These are phyloP conservation scores for Cavia aperea DNA, from an alignment of 2,113 vertebrate species.

Conservation along the genomic window DNA sequence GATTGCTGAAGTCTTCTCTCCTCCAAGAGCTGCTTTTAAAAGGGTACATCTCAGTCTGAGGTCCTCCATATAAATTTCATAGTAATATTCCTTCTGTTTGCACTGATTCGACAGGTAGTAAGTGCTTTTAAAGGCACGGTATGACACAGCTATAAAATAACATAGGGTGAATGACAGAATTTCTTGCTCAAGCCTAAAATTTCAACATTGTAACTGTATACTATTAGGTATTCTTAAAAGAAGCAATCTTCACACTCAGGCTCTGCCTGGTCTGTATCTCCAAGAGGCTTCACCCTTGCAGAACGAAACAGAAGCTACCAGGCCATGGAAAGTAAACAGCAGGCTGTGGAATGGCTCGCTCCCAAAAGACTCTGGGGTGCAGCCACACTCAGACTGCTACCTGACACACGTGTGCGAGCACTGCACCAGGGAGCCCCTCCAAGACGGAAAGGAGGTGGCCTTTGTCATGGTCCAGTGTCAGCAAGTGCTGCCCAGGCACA, in stretches of 20 bases:
- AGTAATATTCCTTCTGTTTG: no score
- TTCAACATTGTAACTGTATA: no score
- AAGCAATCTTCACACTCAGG: neutral
- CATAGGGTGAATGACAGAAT: neutral
- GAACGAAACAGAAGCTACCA: neutral
- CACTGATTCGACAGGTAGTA: neutral
- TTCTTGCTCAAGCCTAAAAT: neutral
- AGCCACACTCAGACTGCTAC: neutral
- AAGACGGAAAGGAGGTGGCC: neutral
- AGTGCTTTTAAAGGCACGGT: neutral
- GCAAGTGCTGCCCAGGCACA: neutral
- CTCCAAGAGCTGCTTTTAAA: neutral
- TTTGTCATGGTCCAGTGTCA: neutral
- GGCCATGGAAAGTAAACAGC: neutral
- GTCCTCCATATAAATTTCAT: neutral
- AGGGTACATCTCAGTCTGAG: neutral
- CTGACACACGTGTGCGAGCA: rapidly evolving
- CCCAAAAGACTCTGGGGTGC: neutral
- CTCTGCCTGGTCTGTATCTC: neutral
- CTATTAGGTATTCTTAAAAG: neutral
- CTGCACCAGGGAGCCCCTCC: neutral
- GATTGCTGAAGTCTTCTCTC: neutral
- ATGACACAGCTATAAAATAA: neutral
- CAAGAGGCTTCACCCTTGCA: neutral
- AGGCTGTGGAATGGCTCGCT: rapidly evolving